Percentiles rank a stretch among this genome's conserved stretches.
phyloP scores from a whole-genome alignment of 1,140 invertebrate genomes.

The Diuraphis noxia region DNA sequence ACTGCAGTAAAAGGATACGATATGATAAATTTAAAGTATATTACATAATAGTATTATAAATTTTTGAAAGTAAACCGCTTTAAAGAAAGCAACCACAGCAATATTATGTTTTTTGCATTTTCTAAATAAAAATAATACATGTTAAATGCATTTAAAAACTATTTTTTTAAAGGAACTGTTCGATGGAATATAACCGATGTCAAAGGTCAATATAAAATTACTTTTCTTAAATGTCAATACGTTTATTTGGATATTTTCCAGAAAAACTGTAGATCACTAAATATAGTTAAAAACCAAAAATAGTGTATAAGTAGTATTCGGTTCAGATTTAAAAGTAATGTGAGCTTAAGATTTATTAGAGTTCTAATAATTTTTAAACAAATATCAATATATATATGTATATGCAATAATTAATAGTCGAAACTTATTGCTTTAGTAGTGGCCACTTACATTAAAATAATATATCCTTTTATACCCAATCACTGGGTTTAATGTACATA shows the following conservation, averaged over 20 bases:
- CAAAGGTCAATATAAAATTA: neutral
- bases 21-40: neutral
- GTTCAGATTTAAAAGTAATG: no score
- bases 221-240: neutral
- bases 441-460: neutral
- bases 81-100: neutral
- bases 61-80: neutral
- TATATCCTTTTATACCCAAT: neutral
- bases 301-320: neutral
- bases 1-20: neutral
- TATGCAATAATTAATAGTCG: no score
- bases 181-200: neutral
- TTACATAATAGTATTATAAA: neutral
- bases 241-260: conserved; percentile 13
- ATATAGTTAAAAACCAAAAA: neutral
- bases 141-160: neutral
- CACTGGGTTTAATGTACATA: neutral
- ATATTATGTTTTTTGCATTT: neutral
- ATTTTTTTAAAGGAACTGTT: neutral
- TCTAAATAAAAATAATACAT: neutral
- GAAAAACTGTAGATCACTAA: neutral
- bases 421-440: no score
- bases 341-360: neutral
- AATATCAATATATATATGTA: no score
- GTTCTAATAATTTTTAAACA: no score